Evolutionary conservation across 2,113 vertebrate species (phyloP), one percentile per base, ranked within the genome.

Genomic region (Murina feae): DNA sequence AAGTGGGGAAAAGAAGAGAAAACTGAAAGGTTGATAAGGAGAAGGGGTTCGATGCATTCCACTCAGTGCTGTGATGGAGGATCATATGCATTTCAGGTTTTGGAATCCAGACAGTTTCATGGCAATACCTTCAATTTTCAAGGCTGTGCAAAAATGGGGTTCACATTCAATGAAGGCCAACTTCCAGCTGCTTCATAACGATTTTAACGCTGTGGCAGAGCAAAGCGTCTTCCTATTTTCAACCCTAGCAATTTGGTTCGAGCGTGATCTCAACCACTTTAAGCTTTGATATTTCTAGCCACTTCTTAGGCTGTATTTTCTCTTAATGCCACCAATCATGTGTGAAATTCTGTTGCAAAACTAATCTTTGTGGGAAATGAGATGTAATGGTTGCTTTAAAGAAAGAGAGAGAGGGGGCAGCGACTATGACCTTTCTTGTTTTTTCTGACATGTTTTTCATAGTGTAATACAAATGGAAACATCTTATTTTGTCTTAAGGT

Each of bases 291-390:
- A 97, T 98, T 98, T 98, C 96, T 95, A 95, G 76, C 88, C 89
- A 93, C 28, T 28, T 93, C 93, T 97, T 96, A 92, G 9, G 39
- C 87, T 89, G 74, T 94, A 78, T 95, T 98, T 97, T 94, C 83
- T 92, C 93, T 97, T 97, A 97, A 97, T 96, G 95, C 95, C 96
- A 95, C 94, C 97, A 97, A 97, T 98, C 97, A 97, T 91, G 90
- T 96, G 96, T 91, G 96, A 97, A 98, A 98, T 98, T 98, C 96
- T 96, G 96, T 88, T 95, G 94, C 95, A 98, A 98, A 98, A 97
- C 90, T 98, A 98, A 98, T 98, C 97, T 98, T 97, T 97, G 91
- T 90, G 66, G 86, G 92, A 95, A 97, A 98, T 97, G 94, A 97
- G 93, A 97, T 86, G 74, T 95, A 98, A 98, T 97, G 89, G 84